Evolutionary conservation across 2,888 invertebrate species (phyloP).

Genomic region (Stenodema calcarata): DNA sequence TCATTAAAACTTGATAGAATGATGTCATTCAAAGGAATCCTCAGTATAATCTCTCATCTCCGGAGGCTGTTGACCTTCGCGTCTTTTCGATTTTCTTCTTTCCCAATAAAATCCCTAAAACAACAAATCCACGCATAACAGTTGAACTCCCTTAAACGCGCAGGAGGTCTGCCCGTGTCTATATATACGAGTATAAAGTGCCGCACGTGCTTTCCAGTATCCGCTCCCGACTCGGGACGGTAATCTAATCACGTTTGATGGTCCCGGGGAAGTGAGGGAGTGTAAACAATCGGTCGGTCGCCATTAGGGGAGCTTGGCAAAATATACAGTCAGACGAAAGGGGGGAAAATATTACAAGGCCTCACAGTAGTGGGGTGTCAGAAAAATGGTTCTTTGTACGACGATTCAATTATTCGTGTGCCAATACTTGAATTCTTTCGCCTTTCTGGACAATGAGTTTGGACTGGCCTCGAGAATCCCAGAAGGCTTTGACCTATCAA

Average conservation of each 20-base stretch:
- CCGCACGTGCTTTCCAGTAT: neutral
- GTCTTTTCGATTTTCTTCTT: neutral
- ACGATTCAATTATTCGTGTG: too few species aligned
- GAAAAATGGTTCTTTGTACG: too few species aligned
- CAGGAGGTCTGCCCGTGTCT: neutral
- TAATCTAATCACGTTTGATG: neutral
- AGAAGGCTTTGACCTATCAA: too few species aligned
- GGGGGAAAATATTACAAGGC: too few species aligned
- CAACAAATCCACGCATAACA: neutral
- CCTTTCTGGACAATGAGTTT: too few species aligned
- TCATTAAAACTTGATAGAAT: neutral
- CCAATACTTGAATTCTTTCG: too few species aligned
- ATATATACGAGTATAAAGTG: neutral
- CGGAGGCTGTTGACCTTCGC: neutral
- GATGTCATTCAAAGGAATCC: neutral
- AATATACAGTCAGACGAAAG: neutral
- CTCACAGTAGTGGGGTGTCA: too few species aligned
- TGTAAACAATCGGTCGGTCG: neutral
- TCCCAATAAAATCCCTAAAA: neutral
- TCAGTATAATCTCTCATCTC: neutral
- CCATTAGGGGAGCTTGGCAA: neutral
- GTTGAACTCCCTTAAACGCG: neutral
- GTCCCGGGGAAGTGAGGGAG: neutral
- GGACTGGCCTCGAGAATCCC: too few species aligned
- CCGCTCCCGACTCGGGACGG: neutral